Evolutionary conservation across 2,113 vertebrate genomes (phyloP).

Genomic region (Megaceryle maxima): DNA sequence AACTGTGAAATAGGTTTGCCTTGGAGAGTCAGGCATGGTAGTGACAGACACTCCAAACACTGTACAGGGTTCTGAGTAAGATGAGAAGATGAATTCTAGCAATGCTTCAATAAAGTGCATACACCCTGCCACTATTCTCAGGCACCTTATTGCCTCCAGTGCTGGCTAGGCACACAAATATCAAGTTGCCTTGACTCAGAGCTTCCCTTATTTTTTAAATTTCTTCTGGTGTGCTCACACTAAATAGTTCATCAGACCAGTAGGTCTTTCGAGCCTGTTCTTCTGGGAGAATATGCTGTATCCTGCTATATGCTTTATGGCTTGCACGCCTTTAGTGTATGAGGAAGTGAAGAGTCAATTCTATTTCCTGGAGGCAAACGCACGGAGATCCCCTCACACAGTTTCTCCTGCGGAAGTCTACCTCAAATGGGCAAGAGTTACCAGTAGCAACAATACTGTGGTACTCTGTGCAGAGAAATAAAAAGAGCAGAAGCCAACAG

Average conservation of each 20-base stretch:
- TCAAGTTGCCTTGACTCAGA: neutral
- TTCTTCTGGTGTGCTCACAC: neutral
- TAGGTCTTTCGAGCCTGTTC: neutral
- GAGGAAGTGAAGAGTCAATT: neutral
- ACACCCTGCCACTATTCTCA: neutral
- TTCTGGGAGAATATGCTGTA: neutral
- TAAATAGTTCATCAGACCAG: neutral
- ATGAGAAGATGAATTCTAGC: neutral
- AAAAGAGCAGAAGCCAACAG: neutral
- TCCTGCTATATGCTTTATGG: neutral
- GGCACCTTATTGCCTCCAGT: neutral
- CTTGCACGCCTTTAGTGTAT: neutral
- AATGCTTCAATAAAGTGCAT: neutral
- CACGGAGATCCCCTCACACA: neutral
- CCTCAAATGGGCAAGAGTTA: neutral
- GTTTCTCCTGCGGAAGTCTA: neutral
- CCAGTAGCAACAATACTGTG: neutral
- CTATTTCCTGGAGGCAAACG: neutral
- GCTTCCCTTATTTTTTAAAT: neutral
- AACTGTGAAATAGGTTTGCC: neutral
- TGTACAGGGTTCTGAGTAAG: neutral
- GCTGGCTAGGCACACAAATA: neutral
- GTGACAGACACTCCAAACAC: neutral
- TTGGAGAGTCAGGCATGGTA: neutral
- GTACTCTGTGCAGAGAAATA: neutral